Conservation (phyloP, 2,113 vertebrate genomes). For the Misgurnus mizolepis region DNA sequence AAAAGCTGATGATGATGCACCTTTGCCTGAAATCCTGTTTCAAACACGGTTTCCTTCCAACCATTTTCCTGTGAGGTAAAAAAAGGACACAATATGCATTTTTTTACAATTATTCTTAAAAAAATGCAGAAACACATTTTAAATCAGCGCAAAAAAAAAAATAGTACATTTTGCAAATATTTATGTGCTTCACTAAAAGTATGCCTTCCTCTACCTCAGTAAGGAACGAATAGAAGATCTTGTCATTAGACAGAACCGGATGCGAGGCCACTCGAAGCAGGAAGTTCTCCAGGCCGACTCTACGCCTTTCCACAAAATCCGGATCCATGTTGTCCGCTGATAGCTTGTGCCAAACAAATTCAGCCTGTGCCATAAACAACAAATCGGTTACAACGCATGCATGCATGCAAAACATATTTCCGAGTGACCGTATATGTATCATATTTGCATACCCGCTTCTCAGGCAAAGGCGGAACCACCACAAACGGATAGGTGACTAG, state of each 20-base stretch:
- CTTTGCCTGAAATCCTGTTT: constrained; percentile 94
- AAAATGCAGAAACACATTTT: too few species aligned
- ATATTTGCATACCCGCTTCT: constrained; percentile 87
- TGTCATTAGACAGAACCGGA: constrained; percentile 86
- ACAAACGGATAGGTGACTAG: constrained; percentile 84
- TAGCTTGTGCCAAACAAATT: constrained; percentile 98
- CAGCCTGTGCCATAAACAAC: constrained; percentile 79
- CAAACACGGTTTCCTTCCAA: constrained; percentile 93
- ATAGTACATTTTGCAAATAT: too few species aligned
- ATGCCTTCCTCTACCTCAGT: constrained; percentile 78
- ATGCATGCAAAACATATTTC: background rate
- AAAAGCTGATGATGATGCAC: constrained; percentile 66
- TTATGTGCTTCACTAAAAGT: too few species aligned
- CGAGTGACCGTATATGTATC: background rate
- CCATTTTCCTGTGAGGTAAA: constrained; percentile 82
- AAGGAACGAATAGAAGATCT: constrained; percentile 88
- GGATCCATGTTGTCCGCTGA: constrained; percentile 98
- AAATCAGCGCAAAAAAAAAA: too few species aligned
- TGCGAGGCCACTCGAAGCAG: constrained; percentile 91
- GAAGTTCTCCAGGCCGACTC: constrained; percentile 95
- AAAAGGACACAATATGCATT: constrained; percentile 29
- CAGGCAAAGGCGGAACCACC: constrained; percentile 90
- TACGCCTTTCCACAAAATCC: constrained; percentile 93
- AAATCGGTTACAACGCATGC: constrained; percentile 8
- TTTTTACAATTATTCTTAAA: too few species aligned